A percentile compares a stretch with the other conserved stretches of the same genome.
phyloP scores from a whole-genome alignment of 2,888 invertebrate species.

The Drosophila anomalipes region DNA sequence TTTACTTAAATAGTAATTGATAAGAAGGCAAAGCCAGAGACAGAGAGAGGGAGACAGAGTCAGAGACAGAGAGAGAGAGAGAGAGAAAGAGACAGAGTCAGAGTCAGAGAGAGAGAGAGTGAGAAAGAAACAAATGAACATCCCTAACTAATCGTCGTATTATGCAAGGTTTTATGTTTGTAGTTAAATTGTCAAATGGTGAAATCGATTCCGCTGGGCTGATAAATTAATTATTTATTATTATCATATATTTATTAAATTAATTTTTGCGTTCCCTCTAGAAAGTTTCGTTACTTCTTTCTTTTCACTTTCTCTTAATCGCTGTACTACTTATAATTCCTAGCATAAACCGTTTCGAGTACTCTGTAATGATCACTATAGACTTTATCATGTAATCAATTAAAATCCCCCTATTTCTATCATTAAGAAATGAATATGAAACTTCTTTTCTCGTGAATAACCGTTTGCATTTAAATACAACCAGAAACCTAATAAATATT shows the following conservation, averaged over 20 bases:
- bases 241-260: not conserved
- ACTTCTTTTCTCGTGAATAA: not conserved
- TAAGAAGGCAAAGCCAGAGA: constrained; percentile 9
- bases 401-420: not conserved
- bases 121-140: not conserved
- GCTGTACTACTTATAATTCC: not conserved
- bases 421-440: not conserved
- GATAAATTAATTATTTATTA: not conserved
- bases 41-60: not conserved
- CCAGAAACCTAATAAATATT: not conserved
- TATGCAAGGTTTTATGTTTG: not conserved
- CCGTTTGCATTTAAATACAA: not conserved
- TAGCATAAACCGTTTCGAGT: not conserved
- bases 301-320: not conserved
- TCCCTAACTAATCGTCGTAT: not conserved
- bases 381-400: not conserved
- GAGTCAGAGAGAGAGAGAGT: not conserved
- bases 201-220: not conserved
- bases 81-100: too few relatives aligned
- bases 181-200: not conserved
- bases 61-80: not conserved
- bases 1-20: constrained; percentile 7
- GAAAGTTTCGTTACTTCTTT: not conserved
- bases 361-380: not conserved
- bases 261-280: not conserved